Conservation (phyloP, 92 coral and sea anemone genomes). For the Phymanthus crucifer region DNA sequence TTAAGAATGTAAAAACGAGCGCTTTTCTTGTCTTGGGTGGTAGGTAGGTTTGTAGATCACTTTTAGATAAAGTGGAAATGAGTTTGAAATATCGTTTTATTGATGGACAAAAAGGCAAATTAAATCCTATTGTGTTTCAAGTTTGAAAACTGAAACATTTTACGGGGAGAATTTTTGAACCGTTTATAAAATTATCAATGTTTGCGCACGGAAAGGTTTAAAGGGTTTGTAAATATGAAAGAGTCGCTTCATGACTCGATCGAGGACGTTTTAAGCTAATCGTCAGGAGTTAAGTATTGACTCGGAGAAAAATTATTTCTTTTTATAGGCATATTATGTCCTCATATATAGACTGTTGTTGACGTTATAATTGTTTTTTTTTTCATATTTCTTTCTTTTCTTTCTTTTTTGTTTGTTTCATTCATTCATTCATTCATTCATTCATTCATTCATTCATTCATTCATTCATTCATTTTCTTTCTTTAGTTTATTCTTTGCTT, state of each 20-base stretch:
- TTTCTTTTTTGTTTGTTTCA: too few relatives aligned
- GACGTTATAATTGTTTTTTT: too few relatives aligned
- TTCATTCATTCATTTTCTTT: too few relatives aligned
- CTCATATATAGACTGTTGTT: too few relatives aligned
- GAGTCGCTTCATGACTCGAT: background rate
- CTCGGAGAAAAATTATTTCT: background rate
- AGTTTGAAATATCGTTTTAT: background rate
- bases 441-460: too few relatives aligned
- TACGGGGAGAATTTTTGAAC: background rate
- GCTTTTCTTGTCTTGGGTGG: background rate
- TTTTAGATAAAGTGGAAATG: background rate
- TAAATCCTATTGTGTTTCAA: too few relatives aligned
- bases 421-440: too few relatives aligned
- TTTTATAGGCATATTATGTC: too few relatives aligned
- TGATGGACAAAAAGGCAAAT: too few relatives aligned
- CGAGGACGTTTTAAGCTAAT: background rate
- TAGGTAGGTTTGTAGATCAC: constrained; percentile 7
- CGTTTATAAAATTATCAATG: background rate
- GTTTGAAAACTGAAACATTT: background rate
- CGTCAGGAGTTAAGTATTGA: background rate
- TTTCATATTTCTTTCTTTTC: too few relatives aligned
- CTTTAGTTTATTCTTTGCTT: too few relatives aligned
- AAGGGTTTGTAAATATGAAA: background rate
- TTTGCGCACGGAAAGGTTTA: background rate
- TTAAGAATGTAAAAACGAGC: background rate